Evolutionary conservation across 2,113 vertebrate species (phyloP).

Genomic region (Ibidorhyncha struthersii): DNA sequence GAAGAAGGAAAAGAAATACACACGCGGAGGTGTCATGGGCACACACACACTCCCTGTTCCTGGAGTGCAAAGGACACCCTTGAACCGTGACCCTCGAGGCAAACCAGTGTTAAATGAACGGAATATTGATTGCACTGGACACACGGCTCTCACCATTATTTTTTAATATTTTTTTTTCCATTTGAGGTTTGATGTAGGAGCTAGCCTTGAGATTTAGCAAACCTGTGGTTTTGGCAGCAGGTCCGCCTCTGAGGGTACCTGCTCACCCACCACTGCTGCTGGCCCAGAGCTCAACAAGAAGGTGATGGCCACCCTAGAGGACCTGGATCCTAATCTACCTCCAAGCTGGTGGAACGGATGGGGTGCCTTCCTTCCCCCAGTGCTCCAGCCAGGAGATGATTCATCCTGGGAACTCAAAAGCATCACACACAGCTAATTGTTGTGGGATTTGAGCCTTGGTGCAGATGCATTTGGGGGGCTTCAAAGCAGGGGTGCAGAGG

Average conservation of each 20-base stretch:
- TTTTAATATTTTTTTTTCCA: neutral
- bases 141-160: neutral
- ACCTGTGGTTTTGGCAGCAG: neutral
- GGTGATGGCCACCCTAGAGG: neutral
- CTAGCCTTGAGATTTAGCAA: neutral
- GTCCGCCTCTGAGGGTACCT: neutral
- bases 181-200: neutral
- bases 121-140: neutral
- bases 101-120: neutral
- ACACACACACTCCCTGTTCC: neutral
- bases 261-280: neutral
- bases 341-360: neutral
- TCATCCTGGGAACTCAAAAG: neutral
- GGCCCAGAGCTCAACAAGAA: neutral
- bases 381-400: neutral
- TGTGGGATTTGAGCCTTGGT: neutral
- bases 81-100: neutral
- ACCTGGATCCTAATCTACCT: neutral
- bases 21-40: fast-evolving
- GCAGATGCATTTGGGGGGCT: neutral
- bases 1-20: neutral
- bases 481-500: neutral
- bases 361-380: neutral
- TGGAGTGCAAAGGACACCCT: neutral
- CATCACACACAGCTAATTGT: neutral